phyloP scores from a whole-genome alignment of 2,797 vertebrate genomes.

The Podarcis siculus region DNA sequence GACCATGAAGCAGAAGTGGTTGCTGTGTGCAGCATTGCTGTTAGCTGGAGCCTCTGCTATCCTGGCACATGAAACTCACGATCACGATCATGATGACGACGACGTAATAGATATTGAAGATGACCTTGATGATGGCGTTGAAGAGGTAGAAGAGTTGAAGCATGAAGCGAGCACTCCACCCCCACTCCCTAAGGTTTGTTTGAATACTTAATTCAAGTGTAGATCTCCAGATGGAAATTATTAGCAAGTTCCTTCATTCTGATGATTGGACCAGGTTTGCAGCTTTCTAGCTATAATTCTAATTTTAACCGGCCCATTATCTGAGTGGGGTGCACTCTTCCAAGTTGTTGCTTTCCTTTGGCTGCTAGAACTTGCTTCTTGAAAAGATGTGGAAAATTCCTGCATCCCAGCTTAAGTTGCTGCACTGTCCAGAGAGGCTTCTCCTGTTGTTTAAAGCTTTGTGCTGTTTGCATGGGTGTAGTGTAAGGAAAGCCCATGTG shows the following conservation, averaged over 20 bases:
- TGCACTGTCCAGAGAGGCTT: not conserved
- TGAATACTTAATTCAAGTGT: slow-evolving; percentile 1
- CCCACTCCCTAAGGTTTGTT: slow-evolving; percentile 85
- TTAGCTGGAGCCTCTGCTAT: slow-evolving; percentile 73
- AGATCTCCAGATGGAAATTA: not conserved
- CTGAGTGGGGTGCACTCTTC: not conserved
- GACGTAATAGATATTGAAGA: slow-evolving; percentile 85
- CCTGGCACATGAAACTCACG: slow-evolving; percentile 75
- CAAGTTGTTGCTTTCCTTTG: not conserved
- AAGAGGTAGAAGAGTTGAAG: slow-evolving; percentile 81
- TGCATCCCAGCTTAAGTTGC: not conserved
- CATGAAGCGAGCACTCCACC: slow-evolving; percentile 73
- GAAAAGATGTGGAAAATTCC: not conserved
- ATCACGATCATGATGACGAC: slow-evolving; percentile 76
- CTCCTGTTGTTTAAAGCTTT: not conserved
- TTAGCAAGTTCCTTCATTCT: not conserved
- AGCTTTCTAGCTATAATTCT: not conserved
- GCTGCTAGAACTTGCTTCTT: not conserved
- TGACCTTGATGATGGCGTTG: slow-evolving; percentile 80
- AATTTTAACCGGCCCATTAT: not conserved
- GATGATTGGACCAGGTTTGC: not conserved
- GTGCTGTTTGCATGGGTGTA: not conserved
- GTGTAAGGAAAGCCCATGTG: no score
- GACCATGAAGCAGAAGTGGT: slow-evolving; percentile 90
- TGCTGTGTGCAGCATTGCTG: slow-evolving; percentile 82